Conservation (phyloP, 2,113 vertebrate species). For the Diadophis punctatus region DNA sequence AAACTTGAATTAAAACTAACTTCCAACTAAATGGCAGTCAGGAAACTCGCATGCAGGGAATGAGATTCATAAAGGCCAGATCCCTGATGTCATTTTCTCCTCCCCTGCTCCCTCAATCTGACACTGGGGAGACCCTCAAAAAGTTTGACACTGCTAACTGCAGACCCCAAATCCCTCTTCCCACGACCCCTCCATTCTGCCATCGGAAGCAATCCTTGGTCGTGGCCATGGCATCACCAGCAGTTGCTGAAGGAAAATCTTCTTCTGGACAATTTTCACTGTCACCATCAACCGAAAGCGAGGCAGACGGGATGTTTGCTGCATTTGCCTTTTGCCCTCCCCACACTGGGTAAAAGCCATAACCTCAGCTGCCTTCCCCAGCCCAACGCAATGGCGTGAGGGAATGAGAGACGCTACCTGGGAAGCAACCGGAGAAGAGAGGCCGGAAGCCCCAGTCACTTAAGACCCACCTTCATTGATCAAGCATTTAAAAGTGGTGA, state of each 20-base stretch:
- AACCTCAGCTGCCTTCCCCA: background rate
- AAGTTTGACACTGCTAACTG: background rate
- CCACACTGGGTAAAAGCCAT: background rate
- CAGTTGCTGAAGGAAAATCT: background rate
- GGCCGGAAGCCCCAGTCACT: no score
- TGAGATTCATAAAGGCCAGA: background rate
- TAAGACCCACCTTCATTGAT: no score
- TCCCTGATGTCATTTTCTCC: background rate
- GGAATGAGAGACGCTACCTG: no score
- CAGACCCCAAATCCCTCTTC: background rate
- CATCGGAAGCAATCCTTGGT: background rate
- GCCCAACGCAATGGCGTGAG: background rate
- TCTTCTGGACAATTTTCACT: background rate
- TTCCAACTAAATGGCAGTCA: background rate
- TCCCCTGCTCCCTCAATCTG: background rate
- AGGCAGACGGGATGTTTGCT: background rate
- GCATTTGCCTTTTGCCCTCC: background rate
- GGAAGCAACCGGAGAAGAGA: no score
- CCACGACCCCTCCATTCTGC: background rate
- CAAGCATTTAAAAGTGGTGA: no score
- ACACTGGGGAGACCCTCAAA: background rate
- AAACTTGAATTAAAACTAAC: background rate
- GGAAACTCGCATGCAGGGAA: background rate
- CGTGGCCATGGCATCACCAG: background rate
- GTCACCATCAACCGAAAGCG: background rate